Conservation (phyloP, 1,140 invertebrate species). For the Lepidurus packardi region DNA sequence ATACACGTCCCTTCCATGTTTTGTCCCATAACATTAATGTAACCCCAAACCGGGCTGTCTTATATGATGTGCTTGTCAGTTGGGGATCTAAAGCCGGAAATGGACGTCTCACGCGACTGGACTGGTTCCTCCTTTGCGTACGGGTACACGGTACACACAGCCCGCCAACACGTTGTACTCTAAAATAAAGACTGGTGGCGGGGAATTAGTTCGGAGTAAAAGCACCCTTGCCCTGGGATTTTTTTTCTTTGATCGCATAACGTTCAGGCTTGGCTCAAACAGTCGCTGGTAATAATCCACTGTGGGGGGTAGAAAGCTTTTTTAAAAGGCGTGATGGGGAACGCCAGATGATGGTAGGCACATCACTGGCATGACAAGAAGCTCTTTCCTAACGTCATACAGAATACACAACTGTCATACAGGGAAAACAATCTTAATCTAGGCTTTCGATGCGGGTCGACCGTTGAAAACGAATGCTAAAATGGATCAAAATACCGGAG, state of each 20-base stretch:
- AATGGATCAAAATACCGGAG: not conserved
- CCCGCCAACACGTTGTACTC: not conserved
- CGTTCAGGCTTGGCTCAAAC: not conserved
- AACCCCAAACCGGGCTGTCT: not conserved
- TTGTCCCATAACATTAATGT: not conserved
- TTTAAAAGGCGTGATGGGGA: not conserved
- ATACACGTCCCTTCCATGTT: not conserved
- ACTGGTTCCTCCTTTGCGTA: not conserved
- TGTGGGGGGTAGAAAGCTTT: not conserved
- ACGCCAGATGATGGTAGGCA: constrained; percentile 1
- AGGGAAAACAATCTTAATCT: constrained; percentile 11
- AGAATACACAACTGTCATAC: constrained; percentile 15
- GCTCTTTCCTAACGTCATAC: constrained; percentile 15
- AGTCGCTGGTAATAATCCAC: constrained; percentile 8
- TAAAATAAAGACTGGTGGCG: not conserved
- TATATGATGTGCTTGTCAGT: constrained; percentile 12
- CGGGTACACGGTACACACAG: not conserved
- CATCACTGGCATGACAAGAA: constrained; percentile 13
- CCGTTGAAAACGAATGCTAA: not conserved
- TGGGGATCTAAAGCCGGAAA: constrained; percentile 7
- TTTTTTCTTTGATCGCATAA: not conserved
- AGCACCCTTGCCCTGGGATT: not conserved
- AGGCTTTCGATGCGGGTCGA: not conserved
- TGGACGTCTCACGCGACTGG: not conserved
- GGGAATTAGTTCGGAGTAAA: not conserved